Percentiles rank a stretch among this genome's conserved stretches.
These are phyloP conservation scores for Mobula birostris DNA, from an alignment of 2,113 vertebrate genomes.

Conservation along the genomic window DNA sequence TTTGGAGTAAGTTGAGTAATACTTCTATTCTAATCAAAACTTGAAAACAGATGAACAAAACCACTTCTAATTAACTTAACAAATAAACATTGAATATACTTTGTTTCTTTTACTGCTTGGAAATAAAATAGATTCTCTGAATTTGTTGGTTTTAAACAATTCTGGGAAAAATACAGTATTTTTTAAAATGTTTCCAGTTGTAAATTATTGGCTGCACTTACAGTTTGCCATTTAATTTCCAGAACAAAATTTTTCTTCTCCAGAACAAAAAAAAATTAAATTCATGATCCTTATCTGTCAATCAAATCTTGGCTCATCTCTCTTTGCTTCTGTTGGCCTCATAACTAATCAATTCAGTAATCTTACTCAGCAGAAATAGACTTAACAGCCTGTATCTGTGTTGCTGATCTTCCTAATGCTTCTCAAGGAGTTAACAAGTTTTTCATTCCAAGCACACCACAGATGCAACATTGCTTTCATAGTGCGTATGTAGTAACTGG, in stretches of 20 bases:
- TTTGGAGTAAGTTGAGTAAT: not conserved
- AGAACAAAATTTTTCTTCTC: not conserved
- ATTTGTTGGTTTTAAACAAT: not conserved
- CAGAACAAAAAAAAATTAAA: not conserved
- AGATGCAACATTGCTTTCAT: not conserved
- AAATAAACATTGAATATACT: not conserved
- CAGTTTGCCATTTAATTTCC: no score
- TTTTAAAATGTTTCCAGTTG: not conserved
- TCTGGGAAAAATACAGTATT: not conserved
- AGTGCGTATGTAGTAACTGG: not conserved
- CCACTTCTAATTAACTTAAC: not conserved
- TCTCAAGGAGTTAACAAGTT: not conserved
- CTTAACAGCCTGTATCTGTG: not conserved
- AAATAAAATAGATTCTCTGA: not conserved
- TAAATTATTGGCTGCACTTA: not conserved
- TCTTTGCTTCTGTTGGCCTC: not conserved
- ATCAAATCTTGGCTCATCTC: not conserved
- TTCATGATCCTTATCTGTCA: not conserved
- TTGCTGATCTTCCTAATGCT: not conserved
- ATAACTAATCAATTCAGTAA: not conserved
- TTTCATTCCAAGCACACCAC: not conserved
- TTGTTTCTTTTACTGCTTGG: not conserved
- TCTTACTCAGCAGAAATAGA: not conserved
- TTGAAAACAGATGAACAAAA: not conserved
- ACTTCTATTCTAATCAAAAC: not conserved